Evolutionary conservation across 2,113 vertebrate genomes (phyloP).

Genomic region (Cricetomys ansorgei): DNA sequence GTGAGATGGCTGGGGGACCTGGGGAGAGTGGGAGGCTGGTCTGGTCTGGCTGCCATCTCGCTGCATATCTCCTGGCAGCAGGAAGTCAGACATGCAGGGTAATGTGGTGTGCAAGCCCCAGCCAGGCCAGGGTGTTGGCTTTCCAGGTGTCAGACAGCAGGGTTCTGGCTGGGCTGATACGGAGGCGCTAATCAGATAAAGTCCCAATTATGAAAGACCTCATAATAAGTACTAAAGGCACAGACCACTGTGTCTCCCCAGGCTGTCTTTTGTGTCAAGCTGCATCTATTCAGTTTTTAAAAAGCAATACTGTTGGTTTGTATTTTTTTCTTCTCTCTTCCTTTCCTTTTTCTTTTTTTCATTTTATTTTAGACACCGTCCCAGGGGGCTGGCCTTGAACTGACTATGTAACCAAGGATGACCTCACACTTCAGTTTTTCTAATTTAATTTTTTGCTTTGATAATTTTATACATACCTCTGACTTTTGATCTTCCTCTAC

Average conservation of each 20-base stretch:
- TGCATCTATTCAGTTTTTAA: not conserved
- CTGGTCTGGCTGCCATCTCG: not conserved
- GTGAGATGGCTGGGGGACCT: not conserved
- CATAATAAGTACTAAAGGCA: not conserved
- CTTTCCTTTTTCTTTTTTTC: not conserved
- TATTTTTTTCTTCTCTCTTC: not conserved
- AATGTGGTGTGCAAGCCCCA: not conserved
- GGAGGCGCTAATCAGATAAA: conserved; percentile 59
- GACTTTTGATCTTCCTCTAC: not conserved
- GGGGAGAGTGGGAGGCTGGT: fast-evolving
- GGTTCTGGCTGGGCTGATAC: conserved; percentile 36
- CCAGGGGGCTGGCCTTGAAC: not conserved
- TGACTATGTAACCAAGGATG: not conserved
- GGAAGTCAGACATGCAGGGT: conserved; percentile 35
- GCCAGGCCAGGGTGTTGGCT: not conserved
- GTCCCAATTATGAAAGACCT: not conserved
- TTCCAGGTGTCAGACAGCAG: conserved; percentile 67
- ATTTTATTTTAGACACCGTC: not conserved
- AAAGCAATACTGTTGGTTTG: not conserved
- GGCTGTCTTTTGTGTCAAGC: not conserved
- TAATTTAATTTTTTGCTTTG: not conserved
- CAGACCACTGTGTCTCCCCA: not conserved
- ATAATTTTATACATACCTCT: not conserved
- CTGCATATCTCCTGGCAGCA: conserved; percentile 21
- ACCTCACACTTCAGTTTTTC: not conserved